Evolutionary conservation across 2,888 invertebrate genomes (phyloP).

Genomic region (Copidosoma aretas): DNA sequence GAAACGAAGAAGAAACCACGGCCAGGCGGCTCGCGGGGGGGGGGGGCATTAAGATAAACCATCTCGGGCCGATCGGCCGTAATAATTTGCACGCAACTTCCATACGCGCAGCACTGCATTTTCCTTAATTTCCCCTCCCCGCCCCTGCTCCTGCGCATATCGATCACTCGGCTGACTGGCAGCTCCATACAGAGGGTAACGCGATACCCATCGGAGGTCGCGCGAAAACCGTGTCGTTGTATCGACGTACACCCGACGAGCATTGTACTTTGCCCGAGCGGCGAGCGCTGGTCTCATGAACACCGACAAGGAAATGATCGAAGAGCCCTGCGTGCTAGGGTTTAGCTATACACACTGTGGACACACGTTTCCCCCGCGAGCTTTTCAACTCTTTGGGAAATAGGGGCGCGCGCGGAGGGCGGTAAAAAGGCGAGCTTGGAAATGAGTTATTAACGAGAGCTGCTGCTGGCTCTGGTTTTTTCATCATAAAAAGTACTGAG

Average conservation of each 20-base stretch:
- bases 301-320: not conserved
- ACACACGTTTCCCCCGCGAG: slow-evolving; percentile 24
- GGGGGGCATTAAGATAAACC: too few relatives aligned
- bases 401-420: not conserved
- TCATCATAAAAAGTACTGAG: not conserved
- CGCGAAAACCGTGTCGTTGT: not conserved
- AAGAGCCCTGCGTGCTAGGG: not conserved
- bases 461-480: too few relatives aligned
- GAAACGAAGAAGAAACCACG: too few relatives aligned
- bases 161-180: not conserved
- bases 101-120: not conserved
- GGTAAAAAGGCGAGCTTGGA: not conserved
- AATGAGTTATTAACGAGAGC: not conserved
- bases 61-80: not conserved
- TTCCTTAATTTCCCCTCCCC: too few relatives aligned
- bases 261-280: too few relatives aligned
- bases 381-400: not conserved
- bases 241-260: too few relatives aligned
- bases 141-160: not conserved
- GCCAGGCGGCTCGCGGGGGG: too few relatives aligned
- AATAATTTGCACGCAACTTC: not conserved
- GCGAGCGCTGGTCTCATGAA: slow-evolving; percentile 2
- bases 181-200: not conserved
- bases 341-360: not conserved
- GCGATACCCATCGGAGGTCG: slow-evolving; percentile 13